These are phyloP conservation scores for Alviniconcha marisindica DNA, from an alignment of 1,140 invertebrate species.

Conservation along the genomic window DNA sequence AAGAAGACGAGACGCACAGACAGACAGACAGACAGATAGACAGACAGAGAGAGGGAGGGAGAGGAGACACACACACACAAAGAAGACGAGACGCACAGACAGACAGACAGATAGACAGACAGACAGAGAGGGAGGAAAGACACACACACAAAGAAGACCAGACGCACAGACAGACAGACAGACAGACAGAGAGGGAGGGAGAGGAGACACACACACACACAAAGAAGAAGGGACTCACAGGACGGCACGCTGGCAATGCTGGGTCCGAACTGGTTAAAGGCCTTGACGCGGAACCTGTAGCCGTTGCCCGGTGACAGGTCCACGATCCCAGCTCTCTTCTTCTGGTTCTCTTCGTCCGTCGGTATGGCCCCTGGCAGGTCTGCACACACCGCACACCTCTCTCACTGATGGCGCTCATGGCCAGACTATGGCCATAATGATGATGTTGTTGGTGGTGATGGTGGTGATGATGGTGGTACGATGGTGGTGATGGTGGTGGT, in stretches of 20 bases:
- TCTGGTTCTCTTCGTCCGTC: neutral
- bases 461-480: no score
- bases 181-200: no score
- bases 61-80: constrained; percentile 38
- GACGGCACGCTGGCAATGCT: constrained; percentile 76
- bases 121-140: neutral
- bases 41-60: no score
- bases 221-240: constrained; percentile 58
- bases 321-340: constrained; percentile 43
- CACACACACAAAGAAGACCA: neutral
- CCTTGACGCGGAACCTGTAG: constrained; percentile 93
- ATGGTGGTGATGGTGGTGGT: no score
- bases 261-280: constrained; percentile 89
- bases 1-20: no score
- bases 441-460: no score
- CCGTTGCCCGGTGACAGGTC: constrained; percentile 88
- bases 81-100: constrained; percentile 8
- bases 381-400: no score
- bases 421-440: no score
- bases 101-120: neutral
- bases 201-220: neutral
- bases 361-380: neutral
- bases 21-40: no score
- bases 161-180: no score
- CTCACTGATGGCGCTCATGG: neutral